Percentiles rank a stretch among this genome's conserved stretches.
Conservation (phyloP, 2,888 invertebrate species). For the Drosophila greeni region DNA sequence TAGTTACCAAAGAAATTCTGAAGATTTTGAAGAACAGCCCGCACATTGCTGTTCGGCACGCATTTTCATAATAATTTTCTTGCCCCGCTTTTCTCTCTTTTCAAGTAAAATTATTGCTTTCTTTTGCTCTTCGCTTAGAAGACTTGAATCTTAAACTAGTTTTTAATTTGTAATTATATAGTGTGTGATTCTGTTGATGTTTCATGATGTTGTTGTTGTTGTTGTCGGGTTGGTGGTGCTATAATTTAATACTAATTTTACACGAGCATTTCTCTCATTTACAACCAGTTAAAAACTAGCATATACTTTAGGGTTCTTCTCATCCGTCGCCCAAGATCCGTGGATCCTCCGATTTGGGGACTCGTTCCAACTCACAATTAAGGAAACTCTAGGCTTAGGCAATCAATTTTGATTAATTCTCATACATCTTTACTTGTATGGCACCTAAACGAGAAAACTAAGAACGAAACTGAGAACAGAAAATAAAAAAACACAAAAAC, state of each 20-base stretch:
- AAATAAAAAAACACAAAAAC: neutral
- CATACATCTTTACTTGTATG: conserved; percentile 29
- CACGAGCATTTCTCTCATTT: conserved; percentile 55
- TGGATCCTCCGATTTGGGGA: conserved; percentile 3
- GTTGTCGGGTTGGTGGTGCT: conserved; percentile 39
- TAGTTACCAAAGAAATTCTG: neutral
- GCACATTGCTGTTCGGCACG: conserved; percentile 37
- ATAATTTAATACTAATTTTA: conserved; percentile 48
- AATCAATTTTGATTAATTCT: conserved; percentile 39
- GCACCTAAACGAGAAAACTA: conserved; percentile 22
- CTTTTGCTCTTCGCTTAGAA: conserved; percentile 61
- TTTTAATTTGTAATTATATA: conserved; percentile 42
- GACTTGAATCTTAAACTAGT: conserved; percentile 47
- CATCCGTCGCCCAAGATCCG: conserved; percentile 4
- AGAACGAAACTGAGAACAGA: neutral
- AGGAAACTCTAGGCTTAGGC: conserved; percentile 24
- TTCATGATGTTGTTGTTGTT: conserved; percentile 13
- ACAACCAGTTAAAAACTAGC: conserved; percentile 69
- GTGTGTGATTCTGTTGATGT: conserved; percentile 40
- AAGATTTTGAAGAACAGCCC: conserved; percentile 1
- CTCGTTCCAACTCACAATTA: conserved; percentile 25
- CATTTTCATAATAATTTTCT: conserved; percentile 32
- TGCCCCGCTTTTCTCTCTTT: conserved; percentile 29
- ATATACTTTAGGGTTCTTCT: conserved; percentile 43
- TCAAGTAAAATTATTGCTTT: conserved; percentile 68